Base-by-base conservation (phyloP, 2,113 vertebrate species). In the Amblyornis subalaris region DNA sequence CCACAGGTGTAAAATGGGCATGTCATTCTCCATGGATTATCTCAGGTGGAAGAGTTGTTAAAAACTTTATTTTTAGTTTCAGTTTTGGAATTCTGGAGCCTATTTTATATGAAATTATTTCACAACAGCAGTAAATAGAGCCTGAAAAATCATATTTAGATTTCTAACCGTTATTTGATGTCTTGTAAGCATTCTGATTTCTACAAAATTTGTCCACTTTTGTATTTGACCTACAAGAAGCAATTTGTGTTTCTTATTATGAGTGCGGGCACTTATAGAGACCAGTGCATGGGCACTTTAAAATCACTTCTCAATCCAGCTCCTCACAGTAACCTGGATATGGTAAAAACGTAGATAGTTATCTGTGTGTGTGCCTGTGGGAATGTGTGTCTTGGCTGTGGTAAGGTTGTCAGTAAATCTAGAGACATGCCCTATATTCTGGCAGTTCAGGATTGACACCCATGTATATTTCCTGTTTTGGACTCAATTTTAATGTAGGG, bases 321-420 rank as follows among this genome's bases (percentile, higher is more conserved):
- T 88, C 62, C 58, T 16, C 21, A 40, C 62, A 65, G 23, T 57
- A 91, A 58, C 58, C 35, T 70, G 67, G 18, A 38, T 83, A 42
- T 25, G 40, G 67, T 44, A 58, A 81, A 84, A 82, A 80, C 0
- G 1, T 8, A 29, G 35, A 48, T 13, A 79, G 62, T 76, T 74
- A 57, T 76, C 50, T 73, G 28, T 57, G 40, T 0, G 0, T 24
- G 29, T 0, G 6, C 65, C 64, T 61, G 75, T 85, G 85, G 78
- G 90, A 95, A 82, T 33, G 58, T 67, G 75, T 94, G 78, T 80
- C 38, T 84, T 90, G 75, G 85, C 78, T 79, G 38, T 66, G 75
- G 36, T 47, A 72, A 83, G 44, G 67, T 62, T 96, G 90, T 75
- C 90, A 96, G 85, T 90, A 83, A 93, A 94, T 76, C 64, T 90